Evolutionary conservation across 2,797 vertebrate species (phyloP), one percentile per base, ranked within the genome.

Genomic region (Xenopus petersii): DNA sequence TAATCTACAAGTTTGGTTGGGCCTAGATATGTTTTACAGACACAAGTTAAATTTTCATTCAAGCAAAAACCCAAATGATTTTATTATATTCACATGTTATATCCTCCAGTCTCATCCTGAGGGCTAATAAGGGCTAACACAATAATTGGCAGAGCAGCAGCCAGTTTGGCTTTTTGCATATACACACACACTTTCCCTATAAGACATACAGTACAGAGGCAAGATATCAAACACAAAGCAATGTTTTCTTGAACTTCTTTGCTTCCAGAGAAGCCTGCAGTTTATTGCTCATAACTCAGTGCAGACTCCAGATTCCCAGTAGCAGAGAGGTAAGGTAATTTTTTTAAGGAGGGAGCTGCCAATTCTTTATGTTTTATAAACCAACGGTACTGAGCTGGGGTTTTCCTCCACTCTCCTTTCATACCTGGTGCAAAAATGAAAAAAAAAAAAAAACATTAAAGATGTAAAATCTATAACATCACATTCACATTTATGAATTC

Each of bases 231-330:
- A 59, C 66, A 66, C 5, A 17, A 60, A 66, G 67, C 71, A 47
- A 55, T 36, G 51, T 60, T 68, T 69, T 48, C 55, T 58, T 42
- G n/a, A 60, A 69, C 54, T 12, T 70, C 66, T 73, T 73, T 78
- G 61, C 71, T 79, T 70, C 71, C 58, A 60, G 64, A 69, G 75
- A 65, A 51, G 66, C 71, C 67, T 70, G 61, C 66, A 65, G 30
- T 66, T 70, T 79, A 70, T 79, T 70, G 77, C 77, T 79, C 51
- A 47, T 51, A 67, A 64, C 70, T 73, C 60, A 64, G 64, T 73
- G 64, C 70, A 64, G 70, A 47, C 54, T 21, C 47, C 63, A 46
- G 67, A 58, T 64, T 54, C 67, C 55, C 7, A 65, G 62, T 47
- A 74, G 62, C 56, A 74, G 67, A 74, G 71, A 74, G 51, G 55